A percentile compares a stretch with the other conserved stretches of the same genome.
Evolutionary conservation across 1,140 invertebrate species (phyloP).

Genomic region (Catajapyx aquilonaris): DNA sequence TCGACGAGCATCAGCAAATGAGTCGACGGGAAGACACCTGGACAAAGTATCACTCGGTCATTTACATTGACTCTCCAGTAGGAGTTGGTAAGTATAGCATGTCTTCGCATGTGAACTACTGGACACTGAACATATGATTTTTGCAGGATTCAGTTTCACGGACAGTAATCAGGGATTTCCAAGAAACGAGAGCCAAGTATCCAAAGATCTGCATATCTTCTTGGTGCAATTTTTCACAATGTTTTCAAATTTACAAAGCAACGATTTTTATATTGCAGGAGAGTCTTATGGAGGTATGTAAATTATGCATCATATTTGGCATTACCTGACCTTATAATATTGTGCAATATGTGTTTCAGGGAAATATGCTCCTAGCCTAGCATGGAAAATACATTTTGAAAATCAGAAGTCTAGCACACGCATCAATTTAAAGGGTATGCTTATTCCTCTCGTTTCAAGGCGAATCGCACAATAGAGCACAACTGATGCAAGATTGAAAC

Average conservation of each 20-base stretch:
- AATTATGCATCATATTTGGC: neutral
- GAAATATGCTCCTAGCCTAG: neutral
- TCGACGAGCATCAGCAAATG: constrained; percentile 5
- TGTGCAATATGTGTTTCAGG: neutral
- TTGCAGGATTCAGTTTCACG: constrained; percentile 8
- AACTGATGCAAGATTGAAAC: too few relatives aligned
- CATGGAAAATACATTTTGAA: too few relatives aligned
- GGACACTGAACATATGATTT: neutral
- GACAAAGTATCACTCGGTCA: constrained; percentile 22
- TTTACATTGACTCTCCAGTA: constrained; percentile 30
- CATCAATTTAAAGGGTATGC: too few relatives aligned
- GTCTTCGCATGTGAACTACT: neutral
- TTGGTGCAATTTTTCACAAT: constrained; percentile 13
- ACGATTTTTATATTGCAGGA: constrained; percentile 21
- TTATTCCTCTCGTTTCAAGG: too few relatives aligned
- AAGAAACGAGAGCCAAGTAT: constrained; percentile 7
- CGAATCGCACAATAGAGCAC: too few relatives aligned
- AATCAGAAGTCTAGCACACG: too few relatives aligned
- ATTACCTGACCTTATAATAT: neutral
- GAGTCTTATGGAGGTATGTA: constrained; percentile 26
- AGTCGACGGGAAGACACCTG: constrained; percentile 16
- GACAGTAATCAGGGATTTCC: constrained; percentile 8
- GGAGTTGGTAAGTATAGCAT: constrained; percentile 8
- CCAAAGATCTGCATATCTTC: constrained; percentile 7
- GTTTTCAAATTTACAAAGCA: constrained; percentile 12